These are phyloP conservation scores for Battus philenor DNA, from an alignment of 1,140 invertebrate genomes.

Conservation along the genomic window DNA sequence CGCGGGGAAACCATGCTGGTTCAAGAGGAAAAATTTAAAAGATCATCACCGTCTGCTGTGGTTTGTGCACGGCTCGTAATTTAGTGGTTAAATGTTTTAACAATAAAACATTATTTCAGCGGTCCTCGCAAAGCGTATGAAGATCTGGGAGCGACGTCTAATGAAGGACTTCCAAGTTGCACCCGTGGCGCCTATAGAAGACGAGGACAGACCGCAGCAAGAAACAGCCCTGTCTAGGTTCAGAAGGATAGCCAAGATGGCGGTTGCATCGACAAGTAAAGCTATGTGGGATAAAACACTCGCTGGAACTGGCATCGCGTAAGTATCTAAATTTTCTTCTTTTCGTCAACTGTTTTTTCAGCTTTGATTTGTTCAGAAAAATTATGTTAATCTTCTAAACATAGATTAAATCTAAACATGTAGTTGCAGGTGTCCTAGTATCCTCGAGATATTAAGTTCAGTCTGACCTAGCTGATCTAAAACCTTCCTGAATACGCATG, in stretches of 20 bases:
- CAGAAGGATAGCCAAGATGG: constrained; percentile 83
- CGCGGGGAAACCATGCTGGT: too few species aligned
- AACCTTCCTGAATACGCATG: too few species aligned
- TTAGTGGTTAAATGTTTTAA: too few species aligned
- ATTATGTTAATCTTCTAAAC: constrained; percentile 1
- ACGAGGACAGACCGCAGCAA: constrained; percentile 76
- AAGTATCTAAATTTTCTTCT: constrained; percentile 37
- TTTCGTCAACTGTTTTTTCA: not conserved
- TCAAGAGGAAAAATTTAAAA: too few species aligned
- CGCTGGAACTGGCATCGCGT: constrained; percentile 77
- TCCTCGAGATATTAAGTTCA: too few species aligned
- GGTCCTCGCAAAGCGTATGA: constrained; percentile 83
- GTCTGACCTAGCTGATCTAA: too few species aligned
- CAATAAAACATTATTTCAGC: constrained; percentile 73
- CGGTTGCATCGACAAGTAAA: constrained; percentile 79
- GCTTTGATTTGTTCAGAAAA: not conserved
- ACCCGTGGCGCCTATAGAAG: constrained; percentile 79
- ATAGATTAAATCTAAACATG: too few species aligned
- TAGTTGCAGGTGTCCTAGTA: too few species aligned
- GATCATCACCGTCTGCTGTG: too few species aligned
- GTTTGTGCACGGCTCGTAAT: too few species aligned
- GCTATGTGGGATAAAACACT: constrained; percentile 84
- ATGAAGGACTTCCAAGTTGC: constrained; percentile 92
- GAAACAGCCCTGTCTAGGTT: constrained; percentile 83
- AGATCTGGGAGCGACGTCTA: constrained; percentile 87